Percentiles rank a stretch among this genome's conserved stretches.
These are phyloP conservation scores for Silvanus unidentatus DNA, from an alignment of 2,888 invertebrate genomes.

Conservation along the genomic window DNA sequence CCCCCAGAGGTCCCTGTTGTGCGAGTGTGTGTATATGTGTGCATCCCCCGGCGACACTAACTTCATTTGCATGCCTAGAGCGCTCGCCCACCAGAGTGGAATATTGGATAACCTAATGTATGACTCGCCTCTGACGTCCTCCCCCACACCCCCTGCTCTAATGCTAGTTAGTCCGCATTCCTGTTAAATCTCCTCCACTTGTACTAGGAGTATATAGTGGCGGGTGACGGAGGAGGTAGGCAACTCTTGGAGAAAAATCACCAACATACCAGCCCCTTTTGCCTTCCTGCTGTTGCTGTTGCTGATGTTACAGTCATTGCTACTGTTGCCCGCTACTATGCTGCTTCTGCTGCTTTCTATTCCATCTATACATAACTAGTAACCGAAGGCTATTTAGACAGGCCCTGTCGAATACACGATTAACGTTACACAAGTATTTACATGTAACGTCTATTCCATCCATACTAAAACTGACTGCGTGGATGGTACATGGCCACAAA, in stretches of 20 bases:
- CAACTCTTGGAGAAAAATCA: conserved; percentile 12
- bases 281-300: conserved; percentile 14
- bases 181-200: conserved; percentile 25
- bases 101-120: conserved; percentile 47
- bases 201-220: no score
- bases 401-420: conserved; percentile 38
- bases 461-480: no score
- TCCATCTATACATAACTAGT: conserved; percentile 17
- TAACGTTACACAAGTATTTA: conserved; percentile 17
- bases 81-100: conserved; percentile 46
- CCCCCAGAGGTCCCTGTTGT: conserved; percentile 20
- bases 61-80: conserved; percentile 49
- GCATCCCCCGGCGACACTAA: conserved; percentile 40
- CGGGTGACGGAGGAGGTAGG: conserved; percentile 1
- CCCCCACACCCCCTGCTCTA: conserved; percentile 25
- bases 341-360: conserved; percentile 9
- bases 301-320: conserved; percentile 17
- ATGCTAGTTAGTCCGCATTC: conserved; percentile 30
- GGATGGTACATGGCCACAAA: no score
- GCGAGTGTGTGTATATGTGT: conserved; percentile 27
- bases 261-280: conserved; percentile 11
- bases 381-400: conserved; percentile 39
- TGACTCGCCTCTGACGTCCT: conserved; percentile 34
- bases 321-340: conserved; percentile 13
- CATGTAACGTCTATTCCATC: not conserved